These are phyloP conservation scores for Phataginus tetradactyla DNA, from an alignment of 2,797 vertebrate species.

Conservation along the genomic window DNA sequence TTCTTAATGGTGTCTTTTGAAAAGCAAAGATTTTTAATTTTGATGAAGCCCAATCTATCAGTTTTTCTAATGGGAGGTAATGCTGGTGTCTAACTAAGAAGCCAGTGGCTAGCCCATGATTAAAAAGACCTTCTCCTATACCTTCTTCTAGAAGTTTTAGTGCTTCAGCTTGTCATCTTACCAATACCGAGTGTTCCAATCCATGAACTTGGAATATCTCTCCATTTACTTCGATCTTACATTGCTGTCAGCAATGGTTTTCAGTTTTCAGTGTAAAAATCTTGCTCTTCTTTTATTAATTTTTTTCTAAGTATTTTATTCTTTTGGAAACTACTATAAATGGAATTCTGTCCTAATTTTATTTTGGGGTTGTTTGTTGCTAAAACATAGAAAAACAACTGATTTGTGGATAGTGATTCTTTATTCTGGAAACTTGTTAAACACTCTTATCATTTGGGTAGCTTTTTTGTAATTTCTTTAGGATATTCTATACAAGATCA, in stretches of 20 bases:
- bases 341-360: neutral
- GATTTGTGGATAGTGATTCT: neutral
- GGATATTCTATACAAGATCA: neutral
- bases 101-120: neutral
- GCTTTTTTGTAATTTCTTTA: neutral
- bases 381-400: neutral
- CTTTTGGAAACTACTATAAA: neutral
- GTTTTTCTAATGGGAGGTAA: neutral
- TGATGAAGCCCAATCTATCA: neutral
- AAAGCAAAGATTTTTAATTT: neutral
- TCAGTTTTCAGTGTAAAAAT: neutral
- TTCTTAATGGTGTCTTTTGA: neutral
- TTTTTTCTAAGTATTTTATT: neutral
- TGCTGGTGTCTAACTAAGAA: neutral
- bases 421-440: neutral
- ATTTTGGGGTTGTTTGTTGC: neutral
- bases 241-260: neutral
- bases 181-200: neutral
- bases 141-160: neutral
- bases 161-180: neutral
- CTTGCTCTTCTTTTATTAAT: neutral
- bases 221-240: conserved; percentile 19
- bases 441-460: neutral
- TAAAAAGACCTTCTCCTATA: neutral
- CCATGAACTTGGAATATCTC: neutral